These are phyloP conservation scores for Cheirogaleus major DNA, from an alignment of 2,797 vertebrate genomes.

Conservation along the genomic window DNA sequence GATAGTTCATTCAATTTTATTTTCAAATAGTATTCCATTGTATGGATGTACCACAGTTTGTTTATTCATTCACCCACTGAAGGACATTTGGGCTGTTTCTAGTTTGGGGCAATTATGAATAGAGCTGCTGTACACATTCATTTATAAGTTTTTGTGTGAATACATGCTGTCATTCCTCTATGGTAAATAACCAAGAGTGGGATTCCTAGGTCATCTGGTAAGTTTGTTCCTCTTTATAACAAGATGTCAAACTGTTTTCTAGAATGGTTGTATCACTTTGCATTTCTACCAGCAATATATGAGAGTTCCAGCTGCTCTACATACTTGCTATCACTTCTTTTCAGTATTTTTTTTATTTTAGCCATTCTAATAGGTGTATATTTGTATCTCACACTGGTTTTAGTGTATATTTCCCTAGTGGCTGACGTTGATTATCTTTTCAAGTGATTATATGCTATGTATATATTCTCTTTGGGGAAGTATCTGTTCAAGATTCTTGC, in stretches of 20 bases:
- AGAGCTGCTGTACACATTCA: neutral
- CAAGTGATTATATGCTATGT: neutral
- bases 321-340: neutral
- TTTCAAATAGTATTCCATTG: neutral
- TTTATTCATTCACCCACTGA: neutral
- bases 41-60: neutral
- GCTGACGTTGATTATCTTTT: neutral
- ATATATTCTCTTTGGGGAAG: neutral
- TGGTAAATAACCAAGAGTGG: neutral
- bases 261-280: neutral
- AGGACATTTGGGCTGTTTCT: neutral
- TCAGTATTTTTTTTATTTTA: neutral
- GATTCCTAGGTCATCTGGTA: neutral
- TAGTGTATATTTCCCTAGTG: neutral
- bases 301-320: neutral
- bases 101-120: neutral
- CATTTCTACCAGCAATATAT: neutral
- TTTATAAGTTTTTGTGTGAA: neutral
- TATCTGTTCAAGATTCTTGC: neutral
- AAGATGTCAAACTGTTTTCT: neutral
- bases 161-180: neutral
- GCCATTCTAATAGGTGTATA: neutral
- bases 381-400: neutral
- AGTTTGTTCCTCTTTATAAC: neutral
- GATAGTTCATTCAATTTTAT: slow-evolving; percentile 1